Percentiles rank a stretch among this genome's conserved stretches.
These are phyloP conservation scores for Mormoops blainvillei DNA, from an alignment of 2,113 vertebrate genomes.

Conservation along the genomic window DNA sequence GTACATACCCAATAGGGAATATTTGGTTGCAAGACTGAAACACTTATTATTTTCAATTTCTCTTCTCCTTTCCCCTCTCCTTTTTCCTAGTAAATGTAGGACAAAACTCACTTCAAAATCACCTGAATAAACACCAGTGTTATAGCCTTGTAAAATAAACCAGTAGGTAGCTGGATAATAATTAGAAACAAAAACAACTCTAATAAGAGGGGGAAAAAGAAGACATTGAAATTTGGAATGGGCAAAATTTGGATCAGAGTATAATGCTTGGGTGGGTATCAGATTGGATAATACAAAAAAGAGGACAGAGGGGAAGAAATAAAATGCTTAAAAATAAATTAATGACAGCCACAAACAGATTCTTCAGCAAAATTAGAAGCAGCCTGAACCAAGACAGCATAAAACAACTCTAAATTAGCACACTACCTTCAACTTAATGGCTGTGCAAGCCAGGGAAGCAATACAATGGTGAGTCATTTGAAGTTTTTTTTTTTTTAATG, in stretches of 20 bases:
- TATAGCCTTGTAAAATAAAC: slow-evolving; percentile 1
- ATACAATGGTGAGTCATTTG: slow-evolving; percentile 35
- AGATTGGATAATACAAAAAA: slow-evolving; percentile 37
- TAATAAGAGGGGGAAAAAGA: background rate
- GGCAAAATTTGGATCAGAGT: background rate
- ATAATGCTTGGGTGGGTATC: slow-evolving; percentile 15
- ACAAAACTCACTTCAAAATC: slow-evolving; percentile 39
- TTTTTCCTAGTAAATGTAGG: background rate
- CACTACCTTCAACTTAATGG: slow-evolving; percentile 25
- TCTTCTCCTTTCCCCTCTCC: background rate
- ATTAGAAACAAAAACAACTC: slow-evolving; percentile 39
- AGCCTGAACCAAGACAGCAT: slow-evolving; percentile 36
- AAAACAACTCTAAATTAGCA: slow-evolving; percentile 51
- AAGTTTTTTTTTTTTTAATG: background rate
- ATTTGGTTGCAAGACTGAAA: slow-evolving; percentile 15
- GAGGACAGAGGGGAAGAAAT: slow-evolving; percentile 31
- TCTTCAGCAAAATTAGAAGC: slow-evolving; percentile 58
- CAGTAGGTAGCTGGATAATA: slow-evolving; percentile 1
- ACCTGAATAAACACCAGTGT: slow-evolving; percentile 29
- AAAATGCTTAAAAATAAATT: slow-evolving; percentile 62
- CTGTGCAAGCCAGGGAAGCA: slow-evolving; percentile 32
- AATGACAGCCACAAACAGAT: slow-evolving; percentile 46
- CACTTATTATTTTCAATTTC: slow-evolving; percentile 39
- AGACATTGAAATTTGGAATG: slow-evolving; percentile 28
- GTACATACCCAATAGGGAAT: background rate